phyloP scores from a whole-genome alignment of 2,888 invertebrate genomes.

The Esperia sulphurella region DNA sequence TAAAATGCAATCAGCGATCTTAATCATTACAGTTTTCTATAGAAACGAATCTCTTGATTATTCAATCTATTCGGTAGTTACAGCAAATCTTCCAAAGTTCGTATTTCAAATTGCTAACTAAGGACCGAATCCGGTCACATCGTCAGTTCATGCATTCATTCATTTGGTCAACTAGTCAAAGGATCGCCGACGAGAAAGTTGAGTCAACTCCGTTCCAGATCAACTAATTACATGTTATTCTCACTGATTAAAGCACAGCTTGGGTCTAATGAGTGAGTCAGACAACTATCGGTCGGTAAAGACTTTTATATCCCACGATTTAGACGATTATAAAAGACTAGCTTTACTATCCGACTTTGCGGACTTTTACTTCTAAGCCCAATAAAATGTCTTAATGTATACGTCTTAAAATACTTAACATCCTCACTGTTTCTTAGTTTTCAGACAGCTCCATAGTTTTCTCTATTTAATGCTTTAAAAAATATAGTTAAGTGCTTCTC shows the following conservation, averaged over 20 bases:
- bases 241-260: constrained; percentile 78
- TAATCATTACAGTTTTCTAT: too few species aligned
- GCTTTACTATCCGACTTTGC: too few species aligned
- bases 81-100: constrained; percentile 3
- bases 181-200: constrained; percentile 43
- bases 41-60: too few species aligned
- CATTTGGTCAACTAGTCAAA: constrained; percentile 50
- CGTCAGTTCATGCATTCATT: constrained; percentile 15
- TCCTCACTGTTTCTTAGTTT: too few species aligned
- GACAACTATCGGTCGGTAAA: constrained; percentile 37
- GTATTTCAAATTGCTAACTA: neutral
- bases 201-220: constrained; percentile 45
- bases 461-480: too few species aligned
- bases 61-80: neutral
- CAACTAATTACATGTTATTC: constrained; percentile 74
- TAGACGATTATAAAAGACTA: too few species aligned
- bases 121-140: neutral
- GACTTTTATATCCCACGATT: constrained; percentile 16
- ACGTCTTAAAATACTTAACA: too few species aligned
- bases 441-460: too few species aligned
- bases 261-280: constrained; percentile 77
- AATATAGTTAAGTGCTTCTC: too few species aligned
- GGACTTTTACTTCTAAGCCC: too few species aligned
- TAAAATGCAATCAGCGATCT: too few species aligned
- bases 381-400: too few species aligned